Base-by-base conservation (phyloP, 1,140 invertebrate genomes). In the Zaprionus nigranus region DNA sequence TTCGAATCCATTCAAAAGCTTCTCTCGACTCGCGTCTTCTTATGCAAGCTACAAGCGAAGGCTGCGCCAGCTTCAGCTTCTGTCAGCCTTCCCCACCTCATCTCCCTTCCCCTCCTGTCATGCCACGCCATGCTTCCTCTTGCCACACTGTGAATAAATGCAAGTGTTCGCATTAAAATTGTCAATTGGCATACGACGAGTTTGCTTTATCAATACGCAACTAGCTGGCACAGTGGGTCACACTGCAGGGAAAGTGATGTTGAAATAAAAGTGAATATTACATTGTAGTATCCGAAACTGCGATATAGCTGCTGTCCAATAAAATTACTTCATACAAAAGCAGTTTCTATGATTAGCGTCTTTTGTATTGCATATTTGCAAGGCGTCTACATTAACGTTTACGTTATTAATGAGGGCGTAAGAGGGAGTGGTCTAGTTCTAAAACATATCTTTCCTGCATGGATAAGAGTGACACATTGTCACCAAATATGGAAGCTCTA, bases 111-210 rank as follows among this genome's bases (percentile, higher is more conserved):
- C 38, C 15, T 40, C 13, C 13, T 5, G 2, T 11, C 9, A n/a
- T n/a, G 3, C 30, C 30, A 3, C 9, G 9, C 9, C 9, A 2
- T 34, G 30, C 38, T 40, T 1, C 43, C 17, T 17, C 43, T 20
- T 49, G 20, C 36, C 46, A 43, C 46, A 58, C n/a, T 62, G 38
- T 20, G 54, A 58, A 77, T 88, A 83, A 88, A 88, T 88, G 84
- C 84, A 86, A 86, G 83, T 80, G 83, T 83, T 80, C 77, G 58
- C 64, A 80, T 88, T 77, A 75, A 77, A 82, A 68, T 78, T 80
- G 80, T 88, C 83, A 86, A 83, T 86, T 86, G 77, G 80, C 79
- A 63, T 60, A 28, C 60, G 46, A 56, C 49, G 51, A 40, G 63
- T 24, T 40, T 24, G 46, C 62, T 66, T 74, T 78, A 69, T 88